Evolutionary conservation across 2,113 vertebrate genomes (phyloP).

Genomic region (Heterotis niloticus): DNA sequence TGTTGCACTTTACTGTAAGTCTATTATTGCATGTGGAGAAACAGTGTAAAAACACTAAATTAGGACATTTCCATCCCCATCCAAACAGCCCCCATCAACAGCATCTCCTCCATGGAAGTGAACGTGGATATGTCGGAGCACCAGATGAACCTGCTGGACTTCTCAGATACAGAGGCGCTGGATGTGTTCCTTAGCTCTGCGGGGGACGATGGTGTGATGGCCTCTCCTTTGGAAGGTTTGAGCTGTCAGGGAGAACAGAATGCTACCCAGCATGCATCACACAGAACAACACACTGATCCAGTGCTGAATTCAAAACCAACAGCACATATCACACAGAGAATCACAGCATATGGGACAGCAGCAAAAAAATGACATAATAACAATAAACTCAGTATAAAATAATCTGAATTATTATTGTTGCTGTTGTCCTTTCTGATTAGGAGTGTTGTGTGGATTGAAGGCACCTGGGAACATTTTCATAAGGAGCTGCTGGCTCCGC

Average conservation of each 20-base stretch:
- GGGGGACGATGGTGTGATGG: slow-evolving; percentile 65
- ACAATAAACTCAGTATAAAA: too few relatives aligned
- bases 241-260: background rate
- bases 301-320: too few relatives aligned
- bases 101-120: slow-evolving; percentile 96
- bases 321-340: too few relatives aligned
- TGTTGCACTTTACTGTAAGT: background rate
- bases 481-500: too few relatives aligned
- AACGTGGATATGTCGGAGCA: slow-evolving; percentile 88
- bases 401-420: too few relatives aligned
- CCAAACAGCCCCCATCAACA: slow-evolving; percentile 80
- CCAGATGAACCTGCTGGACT: slow-evolving; percentile 81
- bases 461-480: too few relatives aligned
- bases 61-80: background rate
- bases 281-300: too few relatives aligned
- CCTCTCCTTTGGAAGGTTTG: background rate
- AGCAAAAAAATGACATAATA: background rate
- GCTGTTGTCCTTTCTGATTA: too few relatives aligned
- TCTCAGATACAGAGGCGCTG: slow-evolving; percentile 82
- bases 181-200: slow-evolving; percentile 86
- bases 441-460: too few relatives aligned
- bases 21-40: background rate
- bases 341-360: too few relatives aligned
- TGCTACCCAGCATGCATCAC: background rate
- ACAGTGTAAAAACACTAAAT: background rate